Evolutionary conservation across 2,797 vertebrate genomes (phyloP), one percentile per base, ranked within the genome.

Genomic region (Melanotaenia nigrans): DNA sequence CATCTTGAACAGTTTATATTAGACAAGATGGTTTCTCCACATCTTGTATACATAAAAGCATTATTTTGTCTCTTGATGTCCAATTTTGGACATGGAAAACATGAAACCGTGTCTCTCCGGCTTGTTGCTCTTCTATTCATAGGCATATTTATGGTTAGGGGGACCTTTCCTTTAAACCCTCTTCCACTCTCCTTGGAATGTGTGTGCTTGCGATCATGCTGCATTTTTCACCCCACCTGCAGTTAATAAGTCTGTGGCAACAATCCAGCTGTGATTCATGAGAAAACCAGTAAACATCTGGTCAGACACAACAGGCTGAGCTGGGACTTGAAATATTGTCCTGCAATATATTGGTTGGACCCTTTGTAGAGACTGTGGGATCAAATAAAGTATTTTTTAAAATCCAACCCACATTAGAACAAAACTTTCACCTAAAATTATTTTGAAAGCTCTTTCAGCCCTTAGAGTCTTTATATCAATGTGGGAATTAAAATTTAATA

Each of bases 141-240:
- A 77, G 53, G 81, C 61, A 76, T 86, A 73, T 81, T 87, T 85
- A 65, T 36, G 22, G 66, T 73, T 74, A 1, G 56, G 71, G 54
- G 45, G 60, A 45, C 24, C 22, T 51, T 61, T 45, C 58, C n/a
- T 62, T 42, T 14, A 65, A 67, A 28, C 30, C 38, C n/a, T 30
- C 53, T 30, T 33, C 45, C 54, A 38, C 14, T 51, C 35, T 56
- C 35, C n/a, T 13, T 49, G 65, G 60, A 68, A 68, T 75, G 55
- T 47, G 32, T 75, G 45, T 64, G 25, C 63, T 75, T 75, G 66
- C 55, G 55, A 77, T 71, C 51, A 6, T 38, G 56, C 60, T 78
- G 66, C 40, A 61, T 80, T 67, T 83, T 75, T 61, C 53, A 35
- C 33, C 49, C 61, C 77, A 90, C 86, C 87, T 90, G 89, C 77